Evolutionary conservation across 1,140 invertebrate species (phyloP).

Genomic region (Pseudomyrmex concolor): DNA sequence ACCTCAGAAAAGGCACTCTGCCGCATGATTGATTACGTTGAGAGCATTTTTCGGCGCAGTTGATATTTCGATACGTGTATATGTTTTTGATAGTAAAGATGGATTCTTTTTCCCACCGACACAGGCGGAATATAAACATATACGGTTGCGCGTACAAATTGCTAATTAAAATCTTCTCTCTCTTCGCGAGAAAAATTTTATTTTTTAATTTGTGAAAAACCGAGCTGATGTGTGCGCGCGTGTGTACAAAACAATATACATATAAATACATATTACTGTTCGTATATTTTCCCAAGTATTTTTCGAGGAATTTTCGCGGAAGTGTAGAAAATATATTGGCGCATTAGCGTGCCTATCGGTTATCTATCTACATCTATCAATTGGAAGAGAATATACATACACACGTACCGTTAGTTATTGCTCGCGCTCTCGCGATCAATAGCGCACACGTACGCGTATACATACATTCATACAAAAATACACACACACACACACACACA

Average conservation of each 20-base stretch:
- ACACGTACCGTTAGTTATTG: constrained; percentile 57
- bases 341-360: constrained; percentile 20
- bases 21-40: constrained; percentile 35
- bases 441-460: constrained; percentile 23
- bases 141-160: too few species aligned
- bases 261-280: background rate
- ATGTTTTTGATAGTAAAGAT: constrained; percentile 32
- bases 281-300: background rate
- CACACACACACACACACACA: background rate
- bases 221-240: too few species aligned
- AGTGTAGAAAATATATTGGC: constrained; percentile 22
- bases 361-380: constrained; percentile 50
- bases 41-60: constrained; percentile 19
- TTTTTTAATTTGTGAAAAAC: background rate
- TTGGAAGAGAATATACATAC: constrained; percentile 49
- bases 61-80: constrained; percentile 22
- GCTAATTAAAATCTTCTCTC: constrained; percentile 14
- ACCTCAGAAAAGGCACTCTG: background rate
- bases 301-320: constrained; percentile 9
- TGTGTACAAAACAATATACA: background rate
- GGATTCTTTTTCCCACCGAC: background rate
- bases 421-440: constrained; percentile 46
- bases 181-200: background rate
- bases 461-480: too few species aligned
- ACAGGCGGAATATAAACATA: background rate